Evolutionary conservation across 92 coral and sea anemone genomes (phyloP).

Genomic region (Ricordea florida): DNA sequence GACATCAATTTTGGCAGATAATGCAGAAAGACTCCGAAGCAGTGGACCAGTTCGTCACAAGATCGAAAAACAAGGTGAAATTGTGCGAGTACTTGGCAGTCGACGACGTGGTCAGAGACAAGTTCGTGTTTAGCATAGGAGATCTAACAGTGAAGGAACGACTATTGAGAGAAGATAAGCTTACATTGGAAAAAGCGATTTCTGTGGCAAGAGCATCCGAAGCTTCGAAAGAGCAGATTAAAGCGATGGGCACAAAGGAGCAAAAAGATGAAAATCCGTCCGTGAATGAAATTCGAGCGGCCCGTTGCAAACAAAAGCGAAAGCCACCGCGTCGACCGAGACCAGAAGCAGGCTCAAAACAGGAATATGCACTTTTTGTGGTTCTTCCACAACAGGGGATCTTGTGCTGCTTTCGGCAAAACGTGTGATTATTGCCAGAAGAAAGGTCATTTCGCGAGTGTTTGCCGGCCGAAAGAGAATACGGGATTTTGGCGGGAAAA

Average conservation of each 20-base stretch:
- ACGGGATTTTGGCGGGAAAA: neutral
- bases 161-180: conserved; percentile 12
- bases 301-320: neutral
- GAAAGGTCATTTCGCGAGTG: conserved; percentile 11
- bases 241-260: conserved; percentile 16
- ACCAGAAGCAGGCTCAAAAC: neutral
- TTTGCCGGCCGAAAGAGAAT: conserved; percentile 5
- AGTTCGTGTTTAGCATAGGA: neutral
- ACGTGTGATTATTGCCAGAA: neutral
- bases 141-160: neutral
- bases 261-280: neutral
- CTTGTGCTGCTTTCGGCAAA: too few relatives aligned
- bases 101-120: too few relatives aligned
- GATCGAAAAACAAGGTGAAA: too few relatives aligned
- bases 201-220: conserved; percentile 27
- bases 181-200: conserved; percentile 14
- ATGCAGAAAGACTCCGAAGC: too few relatives aligned
- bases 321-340: neutral
- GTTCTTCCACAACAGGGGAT: too few relatives aligned
- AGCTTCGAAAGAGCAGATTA: conserved; percentile 22
- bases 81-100: too few relatives aligned
- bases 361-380: neutral
- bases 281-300: neutral
- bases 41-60: too few relatives aligned
- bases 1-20: too few relatives aligned